phyloP scores from a whole-genome alignment of 2,797 vertebrate species.

The Lepus townsendii region DNA sequence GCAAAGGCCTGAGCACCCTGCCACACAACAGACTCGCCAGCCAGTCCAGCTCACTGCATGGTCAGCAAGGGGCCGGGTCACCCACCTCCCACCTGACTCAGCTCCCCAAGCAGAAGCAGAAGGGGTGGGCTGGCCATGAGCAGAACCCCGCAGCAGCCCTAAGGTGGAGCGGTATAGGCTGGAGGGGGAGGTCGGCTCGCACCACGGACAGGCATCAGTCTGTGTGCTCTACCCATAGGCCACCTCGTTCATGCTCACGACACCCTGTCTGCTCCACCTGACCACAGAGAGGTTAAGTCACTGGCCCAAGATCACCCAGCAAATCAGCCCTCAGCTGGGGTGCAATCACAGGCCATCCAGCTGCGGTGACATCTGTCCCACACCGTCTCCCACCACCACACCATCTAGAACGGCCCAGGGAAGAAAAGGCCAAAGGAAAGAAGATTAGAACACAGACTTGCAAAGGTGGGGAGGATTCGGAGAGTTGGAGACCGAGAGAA shows the following conservation, averaged over 20 bases:
- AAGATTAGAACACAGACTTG: background rate
- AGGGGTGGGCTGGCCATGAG: background rate
- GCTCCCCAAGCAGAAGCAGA: background rate
- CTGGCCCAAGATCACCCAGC: background rate
- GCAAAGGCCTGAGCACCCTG: background rate
- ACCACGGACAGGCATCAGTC: background rate
- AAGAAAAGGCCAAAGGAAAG: background rate
- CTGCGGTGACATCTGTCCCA: background rate
- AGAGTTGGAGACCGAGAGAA: background rate
- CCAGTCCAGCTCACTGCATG: background rate
- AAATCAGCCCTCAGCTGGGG: background rate
- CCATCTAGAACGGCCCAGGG: background rate
- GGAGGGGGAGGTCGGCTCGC: background rate
- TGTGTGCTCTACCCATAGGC: background rate
- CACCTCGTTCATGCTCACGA: background rate
- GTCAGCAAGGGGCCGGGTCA: background rate
- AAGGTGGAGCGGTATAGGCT: too few relatives aligned
- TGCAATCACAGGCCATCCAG: background rate
- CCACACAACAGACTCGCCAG: background rate
- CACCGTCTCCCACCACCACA: background rate
- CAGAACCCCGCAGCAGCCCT: background rate
- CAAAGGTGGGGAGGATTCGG: background rate
- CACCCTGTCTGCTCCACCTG: background rate
- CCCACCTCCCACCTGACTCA: background rate
- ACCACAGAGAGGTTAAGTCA: conserved; percentile 28